Evolutionary conservation across 2,797 vertebrate species (phyloP).

Genomic region (Crocodylus rhombifer): DNA sequence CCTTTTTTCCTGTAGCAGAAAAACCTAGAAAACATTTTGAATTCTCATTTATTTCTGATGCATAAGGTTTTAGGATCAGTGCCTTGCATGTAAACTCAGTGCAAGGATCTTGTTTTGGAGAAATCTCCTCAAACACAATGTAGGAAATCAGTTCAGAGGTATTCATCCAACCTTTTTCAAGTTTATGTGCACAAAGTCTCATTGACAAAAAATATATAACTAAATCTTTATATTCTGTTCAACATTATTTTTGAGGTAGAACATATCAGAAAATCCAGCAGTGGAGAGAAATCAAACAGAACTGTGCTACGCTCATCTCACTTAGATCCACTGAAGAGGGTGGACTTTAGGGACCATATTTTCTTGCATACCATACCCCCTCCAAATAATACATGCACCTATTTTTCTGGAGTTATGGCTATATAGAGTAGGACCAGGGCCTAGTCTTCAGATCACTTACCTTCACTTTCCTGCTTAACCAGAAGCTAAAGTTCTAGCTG

Average conservation of each 20-base stretch:
- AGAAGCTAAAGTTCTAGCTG: too few species aligned
- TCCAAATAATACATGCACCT: too few species aligned
- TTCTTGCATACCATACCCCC: too few species aligned
- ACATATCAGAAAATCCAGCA: too few species aligned
- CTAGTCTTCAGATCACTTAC: too few species aligned
- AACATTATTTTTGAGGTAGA: background rate
- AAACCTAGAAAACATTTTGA: background rate
- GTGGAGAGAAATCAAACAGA: background rate
- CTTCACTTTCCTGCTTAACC: too few species aligned
- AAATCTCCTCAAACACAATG: background rate
- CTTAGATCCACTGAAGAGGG: background rate
- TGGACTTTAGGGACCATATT: background rate
- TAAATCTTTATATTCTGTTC: background rate
- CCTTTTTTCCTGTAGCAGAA: background rate
- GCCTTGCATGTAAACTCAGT: background rate
- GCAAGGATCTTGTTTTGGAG: background rate
- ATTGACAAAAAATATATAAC: background rate
- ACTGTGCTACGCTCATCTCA: background rate
- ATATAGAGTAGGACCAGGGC: too few species aligned
- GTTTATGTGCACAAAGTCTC: background rate
- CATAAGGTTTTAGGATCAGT: background rate
- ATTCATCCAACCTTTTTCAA: background rate
- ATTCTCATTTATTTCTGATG: conserved; percentile 2
- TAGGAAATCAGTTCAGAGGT: background rate
- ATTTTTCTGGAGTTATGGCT: too few species aligned